A percentile compares a stretch with the other conserved stretches of the same genome.
phyloP scores from a whole-genome alignment of 2,888 invertebrate genomes.

The Macaria notata region DNA sequence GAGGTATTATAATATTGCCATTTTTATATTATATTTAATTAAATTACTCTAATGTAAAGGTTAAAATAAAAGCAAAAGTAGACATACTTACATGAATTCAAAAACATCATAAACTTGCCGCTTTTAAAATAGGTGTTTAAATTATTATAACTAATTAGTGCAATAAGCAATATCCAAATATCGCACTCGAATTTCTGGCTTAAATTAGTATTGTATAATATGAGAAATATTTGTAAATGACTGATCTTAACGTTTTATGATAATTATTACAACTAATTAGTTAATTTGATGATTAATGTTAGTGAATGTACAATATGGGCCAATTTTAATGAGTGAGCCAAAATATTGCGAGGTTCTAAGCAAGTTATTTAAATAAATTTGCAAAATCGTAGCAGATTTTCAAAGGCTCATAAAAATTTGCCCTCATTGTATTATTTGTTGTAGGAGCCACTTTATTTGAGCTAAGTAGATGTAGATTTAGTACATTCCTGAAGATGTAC shows the following conservation, averaged over 20 bases:
- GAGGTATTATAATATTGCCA: too few species aligned
- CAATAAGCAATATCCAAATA: constrained; percentile 55
- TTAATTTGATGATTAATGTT: constrained; percentile 68
- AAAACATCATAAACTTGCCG: constrained; percentile 13
- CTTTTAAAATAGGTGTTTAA: constrained; percentile 9
- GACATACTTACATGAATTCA: constrained; percentile 1
- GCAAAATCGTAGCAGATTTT: too few species aligned
- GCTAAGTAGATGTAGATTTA: constrained; percentile 64
- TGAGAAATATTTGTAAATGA: constrained; percentile 62
- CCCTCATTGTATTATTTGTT: constrained; percentile 9
- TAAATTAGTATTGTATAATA: constrained; percentile 48
- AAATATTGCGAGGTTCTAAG: too few species aligned
- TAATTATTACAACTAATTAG: constrained; percentile 38
- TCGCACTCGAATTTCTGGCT: constrained; percentile 26
- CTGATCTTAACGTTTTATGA: constrained; percentile 68
- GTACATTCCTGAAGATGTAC: constrained; percentile 79
- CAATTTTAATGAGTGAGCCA: too few species aligned
- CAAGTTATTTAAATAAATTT: too few species aligned
- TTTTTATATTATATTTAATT: too few species aligned
- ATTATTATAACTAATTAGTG: constrained; percentile 17
- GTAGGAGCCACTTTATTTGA: constrained; percentile 40
- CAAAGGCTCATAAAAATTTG: too few species aligned
- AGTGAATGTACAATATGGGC: constrained; percentile 26
- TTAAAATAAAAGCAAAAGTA: constrained; percentile 6
- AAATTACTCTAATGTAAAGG: not conserved